Percentiles rank a stretch among this genome's conserved stretches.
Conservation (phyloP, 2,797 vertebrate genomes). For the Phrynocephalus guinanensis region DNA sequence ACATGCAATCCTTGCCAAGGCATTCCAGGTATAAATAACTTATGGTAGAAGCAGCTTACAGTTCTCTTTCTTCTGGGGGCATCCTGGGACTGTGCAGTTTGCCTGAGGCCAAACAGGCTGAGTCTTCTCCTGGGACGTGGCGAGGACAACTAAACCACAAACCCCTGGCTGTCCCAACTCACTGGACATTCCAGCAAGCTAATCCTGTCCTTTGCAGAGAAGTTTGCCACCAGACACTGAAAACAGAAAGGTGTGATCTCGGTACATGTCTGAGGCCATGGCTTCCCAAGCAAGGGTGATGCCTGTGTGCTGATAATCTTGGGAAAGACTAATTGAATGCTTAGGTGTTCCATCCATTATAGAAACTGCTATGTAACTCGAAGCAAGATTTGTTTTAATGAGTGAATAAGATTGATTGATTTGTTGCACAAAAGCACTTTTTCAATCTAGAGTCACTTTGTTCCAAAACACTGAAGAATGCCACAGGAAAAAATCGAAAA, state of each 20-base stretch:
- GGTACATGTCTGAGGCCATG: neutral
- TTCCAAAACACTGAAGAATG: constrained; percentile 32
- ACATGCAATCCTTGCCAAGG: too few relatives aligned
- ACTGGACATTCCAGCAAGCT: too few relatives aligned
- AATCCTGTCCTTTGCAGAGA: constrained; percentile 22
- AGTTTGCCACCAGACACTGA: neutral
- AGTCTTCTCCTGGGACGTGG: too few relatives aligned
- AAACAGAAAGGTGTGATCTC: neutral
- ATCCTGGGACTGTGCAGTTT: too few relatives aligned
- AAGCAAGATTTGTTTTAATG: neutral
- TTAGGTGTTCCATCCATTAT: neutral
- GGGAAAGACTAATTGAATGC: neutral
- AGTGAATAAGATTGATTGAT: constrained; percentile 8
- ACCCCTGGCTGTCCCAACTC: too few relatives aligned
- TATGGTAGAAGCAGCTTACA: too few relatives aligned
- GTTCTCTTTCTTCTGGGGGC: too few relatives aligned
- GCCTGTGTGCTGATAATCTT: neutral
- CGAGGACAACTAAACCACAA: too few relatives aligned
- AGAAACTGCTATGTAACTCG: neutral
- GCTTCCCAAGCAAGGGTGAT: neutral
- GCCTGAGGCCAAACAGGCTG: too few relatives aligned
- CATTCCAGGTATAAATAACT: too few relatives aligned
- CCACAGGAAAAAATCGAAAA: constrained; percentile 26
- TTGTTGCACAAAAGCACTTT: constrained; percentile 36
- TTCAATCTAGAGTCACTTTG: constrained; percentile 30